Percentiles rank a stretch among this genome's conserved stretches.
Conservation (phyloP, 2,888 invertebrate species). For the Tenthredo distinguenda region DNA sequence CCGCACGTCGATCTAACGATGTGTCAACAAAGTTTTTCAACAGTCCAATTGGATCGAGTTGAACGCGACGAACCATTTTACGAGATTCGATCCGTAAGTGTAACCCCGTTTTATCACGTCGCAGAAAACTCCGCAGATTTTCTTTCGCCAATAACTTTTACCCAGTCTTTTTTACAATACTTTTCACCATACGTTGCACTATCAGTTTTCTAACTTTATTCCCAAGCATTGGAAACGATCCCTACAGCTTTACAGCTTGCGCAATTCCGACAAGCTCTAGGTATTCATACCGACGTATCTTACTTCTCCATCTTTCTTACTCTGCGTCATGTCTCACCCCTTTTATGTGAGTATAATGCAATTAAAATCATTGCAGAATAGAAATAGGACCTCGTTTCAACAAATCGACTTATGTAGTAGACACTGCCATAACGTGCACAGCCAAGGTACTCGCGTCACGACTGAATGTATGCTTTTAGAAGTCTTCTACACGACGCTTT, state of each 20-base stretch:
- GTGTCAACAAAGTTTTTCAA: constrained; percentile 40
- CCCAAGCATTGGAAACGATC: neutral
- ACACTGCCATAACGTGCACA: neutral
- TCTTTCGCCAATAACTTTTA: constrained; percentile 24
- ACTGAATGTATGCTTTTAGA: constrained; percentile 30
- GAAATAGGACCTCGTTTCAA: constrained; percentile 17
- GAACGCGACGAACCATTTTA: constrained; percentile 36
- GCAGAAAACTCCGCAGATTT: constrained; percentile 36
- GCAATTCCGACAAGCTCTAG: neutral
- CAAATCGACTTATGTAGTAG: constrained; percentile 27
- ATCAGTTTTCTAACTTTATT: constrained; percentile 28
- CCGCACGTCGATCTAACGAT: constrained; percentile 36
- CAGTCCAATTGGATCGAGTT: constrained; percentile 37
- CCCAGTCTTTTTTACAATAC: neutral
- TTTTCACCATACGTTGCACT: constrained; percentile 34
- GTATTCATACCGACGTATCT: neutral
- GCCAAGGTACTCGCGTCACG: constrained; percentile 9
- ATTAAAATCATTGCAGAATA: constrained; percentile 16
- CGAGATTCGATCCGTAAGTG: constrained; percentile 31
- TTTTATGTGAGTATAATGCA: constrained; percentile 15
- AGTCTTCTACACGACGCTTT: constrained; percentile 22
- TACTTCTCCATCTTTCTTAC: neutral
- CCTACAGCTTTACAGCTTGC: neutral
- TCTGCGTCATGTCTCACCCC: neutral
- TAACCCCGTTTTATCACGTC: constrained; percentile 11